phyloP scores from a whole-genome alignment of 1,140 invertebrate genomes.

The Drosophila dunni region DNA sequence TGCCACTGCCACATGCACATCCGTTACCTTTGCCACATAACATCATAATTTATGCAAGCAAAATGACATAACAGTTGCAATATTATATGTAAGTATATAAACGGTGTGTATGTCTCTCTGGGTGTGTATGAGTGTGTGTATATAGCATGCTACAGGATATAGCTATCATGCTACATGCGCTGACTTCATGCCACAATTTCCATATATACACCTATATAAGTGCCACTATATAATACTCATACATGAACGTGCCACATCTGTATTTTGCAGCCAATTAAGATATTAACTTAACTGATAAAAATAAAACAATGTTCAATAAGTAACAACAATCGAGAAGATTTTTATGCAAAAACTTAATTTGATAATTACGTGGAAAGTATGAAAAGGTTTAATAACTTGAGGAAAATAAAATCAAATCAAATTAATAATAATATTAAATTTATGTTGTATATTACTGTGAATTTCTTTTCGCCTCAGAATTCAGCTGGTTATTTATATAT shows the following conservation, averaged over 20 bases:
- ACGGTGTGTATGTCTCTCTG: too few species aligned
- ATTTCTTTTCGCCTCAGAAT: too few species aligned
- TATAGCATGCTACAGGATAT: constrained; percentile 9
- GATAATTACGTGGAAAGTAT: too few species aligned
- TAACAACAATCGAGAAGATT: background rate
- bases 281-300: constrained; percentile 27
- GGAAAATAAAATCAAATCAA: too few species aligned
- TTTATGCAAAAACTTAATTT: too few species aligned
- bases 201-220: background rate
- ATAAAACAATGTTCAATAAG: constrained; percentile 11
- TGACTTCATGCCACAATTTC: background rate
- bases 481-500: too few species aligned
- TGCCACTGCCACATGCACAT: constrained; percentile 22
- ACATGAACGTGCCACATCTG: constrained; percentile 10
- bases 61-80: constrained; percentile 57
- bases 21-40: constrained; percentile 49
- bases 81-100: constrained; percentile 30
- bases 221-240: background rate
- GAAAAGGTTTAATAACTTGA: too few species aligned
- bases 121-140: too few species aligned
- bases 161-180: constrained; percentile 4
- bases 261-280: constrained; percentile 23
- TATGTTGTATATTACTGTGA: too few species aligned
- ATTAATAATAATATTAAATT: too few species aligned
- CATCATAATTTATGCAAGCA: constrained; percentile 57